Evolutionary conservation across 2,888 invertebrate species (phyloP).

Genomic region (Chymomyza fuscimana): DNA sequence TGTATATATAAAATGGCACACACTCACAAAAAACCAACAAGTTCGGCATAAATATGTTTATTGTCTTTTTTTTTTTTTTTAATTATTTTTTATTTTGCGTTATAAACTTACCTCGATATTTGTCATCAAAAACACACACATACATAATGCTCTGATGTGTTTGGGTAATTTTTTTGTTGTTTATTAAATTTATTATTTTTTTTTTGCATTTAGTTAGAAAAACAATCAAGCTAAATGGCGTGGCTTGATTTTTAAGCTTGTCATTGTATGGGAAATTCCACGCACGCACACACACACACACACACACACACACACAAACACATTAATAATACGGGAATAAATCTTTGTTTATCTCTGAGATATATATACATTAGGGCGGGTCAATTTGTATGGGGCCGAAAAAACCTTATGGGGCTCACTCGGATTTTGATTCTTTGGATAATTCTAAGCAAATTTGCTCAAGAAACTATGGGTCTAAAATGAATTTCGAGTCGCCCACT

Average conservation of each 20-base stretch:
- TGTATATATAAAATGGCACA: not conserved
- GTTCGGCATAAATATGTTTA: not conserved
- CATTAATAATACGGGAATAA: not conserved
- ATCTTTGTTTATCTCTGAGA: not conserved
- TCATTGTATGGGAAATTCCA: not conserved
- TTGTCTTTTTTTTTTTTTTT: not conserved
- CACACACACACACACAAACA: not conserved
- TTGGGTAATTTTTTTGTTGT: constrained; percentile 3
- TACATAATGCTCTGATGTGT: not conserved
- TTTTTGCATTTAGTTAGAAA: constrained; percentile 2
- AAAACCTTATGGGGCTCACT: too few species aligned
- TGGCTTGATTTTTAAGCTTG: not conserved
- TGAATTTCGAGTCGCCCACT: too few species aligned
- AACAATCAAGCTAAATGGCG: not conserved
- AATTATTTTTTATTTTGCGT: not conserved
- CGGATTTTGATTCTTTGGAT: too few species aligned
- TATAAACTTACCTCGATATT: not conserved
- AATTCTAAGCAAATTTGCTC: too few species aligned
- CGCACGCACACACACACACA: not conserved
- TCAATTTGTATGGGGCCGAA: too few species aligned
- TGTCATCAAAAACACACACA: not conserved
- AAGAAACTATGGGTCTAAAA: too few species aligned
- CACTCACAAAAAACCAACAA: not conserved
- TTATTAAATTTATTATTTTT: not conserved
- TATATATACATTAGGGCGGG: not conserved